Conservation (phyloP, 2,113 vertebrate species). For the Rhynchopsitta pachyrhyncha region DNA sequence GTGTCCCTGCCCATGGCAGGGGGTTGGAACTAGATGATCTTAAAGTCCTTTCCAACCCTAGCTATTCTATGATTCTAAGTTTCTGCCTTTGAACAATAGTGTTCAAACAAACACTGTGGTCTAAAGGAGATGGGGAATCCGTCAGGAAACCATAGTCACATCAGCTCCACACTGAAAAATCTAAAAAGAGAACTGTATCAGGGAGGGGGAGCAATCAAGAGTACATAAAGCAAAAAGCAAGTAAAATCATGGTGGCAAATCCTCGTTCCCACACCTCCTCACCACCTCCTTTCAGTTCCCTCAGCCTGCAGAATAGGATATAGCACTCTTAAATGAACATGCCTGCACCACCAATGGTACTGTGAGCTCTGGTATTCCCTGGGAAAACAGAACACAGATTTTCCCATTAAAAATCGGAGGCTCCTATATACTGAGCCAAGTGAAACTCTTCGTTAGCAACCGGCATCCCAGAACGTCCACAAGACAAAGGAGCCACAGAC, state of each 20-base stretch:
- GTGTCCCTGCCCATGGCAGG: too few species aligned
- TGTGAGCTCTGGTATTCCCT: background rate
- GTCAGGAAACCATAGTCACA: background rate
- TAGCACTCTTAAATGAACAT: constrained; percentile 5
- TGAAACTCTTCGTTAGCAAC: background rate
- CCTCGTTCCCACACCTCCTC: background rate
- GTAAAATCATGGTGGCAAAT: constrained; percentile 4
- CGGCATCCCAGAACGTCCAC: constrained; percentile 14
- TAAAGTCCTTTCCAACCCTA: too few species aligned
- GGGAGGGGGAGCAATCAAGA: background rate
- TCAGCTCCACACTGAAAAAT: background rate
- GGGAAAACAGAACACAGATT: background rate
- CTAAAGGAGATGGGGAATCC: constrained; percentile 12
- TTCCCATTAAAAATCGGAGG: constrained; percentile 3
- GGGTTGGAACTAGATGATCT: too few species aligned
- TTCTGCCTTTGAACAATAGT: background rate
- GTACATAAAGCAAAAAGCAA: background rate
- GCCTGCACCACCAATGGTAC: background rate
- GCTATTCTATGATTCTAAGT: background rate
- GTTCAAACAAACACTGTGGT: background rate
- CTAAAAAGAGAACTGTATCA: background rate
- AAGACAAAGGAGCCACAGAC: constrained; percentile 12
- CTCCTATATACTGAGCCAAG: constrained; percentile 8
- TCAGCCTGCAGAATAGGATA: background rate
- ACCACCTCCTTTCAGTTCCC: background rate